Conservation (phyloP, 2,888 invertebrate genomes). For the Euplexia lucipara region DNA sequence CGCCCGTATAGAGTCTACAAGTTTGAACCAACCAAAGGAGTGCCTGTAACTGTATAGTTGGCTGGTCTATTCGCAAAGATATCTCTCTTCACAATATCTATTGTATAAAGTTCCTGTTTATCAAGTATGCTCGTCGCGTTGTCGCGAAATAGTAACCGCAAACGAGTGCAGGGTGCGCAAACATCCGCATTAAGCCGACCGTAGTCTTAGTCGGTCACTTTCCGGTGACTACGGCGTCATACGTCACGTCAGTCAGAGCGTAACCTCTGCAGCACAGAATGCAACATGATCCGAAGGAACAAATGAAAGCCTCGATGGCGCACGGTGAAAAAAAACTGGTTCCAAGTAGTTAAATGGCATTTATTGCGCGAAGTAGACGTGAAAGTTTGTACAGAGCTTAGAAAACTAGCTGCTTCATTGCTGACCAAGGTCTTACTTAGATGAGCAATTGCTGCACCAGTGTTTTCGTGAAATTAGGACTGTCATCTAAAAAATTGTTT, state of each 20-base stretch:
- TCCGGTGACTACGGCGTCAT: slow-evolving; percentile 64
- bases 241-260: slow-evolving; percentile 53
- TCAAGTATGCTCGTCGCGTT: neutral
- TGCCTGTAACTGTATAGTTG: slow-evolving; percentile 1
- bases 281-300: slow-evolving; percentile 72
- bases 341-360: slow-evolving; percentile 74
- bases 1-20: neutral
- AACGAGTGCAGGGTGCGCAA: slow-evolving; percentile 34
- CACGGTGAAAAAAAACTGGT: slow-evolving; percentile 75
- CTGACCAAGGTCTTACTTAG: slow-evolving; percentile 59
- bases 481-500: neutral
- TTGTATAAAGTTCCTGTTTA: neutral
- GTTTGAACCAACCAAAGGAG: neutral
- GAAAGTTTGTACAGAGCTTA: slow-evolving; percentile 79
- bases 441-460: slow-evolving; percentile 1
- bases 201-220: slow-evolving; percentile 52
- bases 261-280: slow-evolving; percentile 69
- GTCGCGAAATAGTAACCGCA: slow-evolving; percentile 30
- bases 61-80: neutral
- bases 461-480: neutral
- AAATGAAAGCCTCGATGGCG: slow-evolving; percentile 68
- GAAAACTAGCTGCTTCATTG: slow-evolving; percentile 74
- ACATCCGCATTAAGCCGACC: slow-evolving; percentile 52
- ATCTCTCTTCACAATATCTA: slow-evolving; percentile 6
- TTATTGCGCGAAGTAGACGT: slow-evolving; percentile 76